Conservation (phyloP, 1,140 invertebrate genomes). For the Augochlora pura region DNA sequence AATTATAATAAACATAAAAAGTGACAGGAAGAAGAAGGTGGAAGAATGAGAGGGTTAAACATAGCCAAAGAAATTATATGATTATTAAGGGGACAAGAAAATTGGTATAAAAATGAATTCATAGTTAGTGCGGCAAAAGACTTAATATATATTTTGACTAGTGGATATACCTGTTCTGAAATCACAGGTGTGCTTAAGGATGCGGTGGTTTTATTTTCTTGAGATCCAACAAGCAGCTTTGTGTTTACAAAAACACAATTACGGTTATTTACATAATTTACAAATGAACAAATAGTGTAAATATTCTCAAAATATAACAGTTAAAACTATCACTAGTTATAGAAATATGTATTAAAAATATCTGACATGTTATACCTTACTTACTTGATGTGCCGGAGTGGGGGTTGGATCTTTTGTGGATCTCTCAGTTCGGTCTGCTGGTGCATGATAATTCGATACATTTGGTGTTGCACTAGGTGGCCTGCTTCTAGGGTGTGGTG, state of each 20-base stretch:
- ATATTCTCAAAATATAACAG: constrained; percentile 31
- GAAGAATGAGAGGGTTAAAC: constrained; percentile 35
- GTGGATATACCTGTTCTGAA: constrained; percentile 78
- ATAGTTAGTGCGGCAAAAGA: constrained; percentile 30
- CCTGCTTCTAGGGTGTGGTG: constrained; percentile 79
- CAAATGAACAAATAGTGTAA: constrained; percentile 32
- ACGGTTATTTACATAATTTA: constrained; percentile 56
- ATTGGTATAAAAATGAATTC: constrained; percentile 15
- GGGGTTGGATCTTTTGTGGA: constrained; percentile 79
- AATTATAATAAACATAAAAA: constrained; percentile 24
- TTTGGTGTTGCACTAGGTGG: constrained; percentile 69
- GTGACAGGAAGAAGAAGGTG: constrained; percentile 12
- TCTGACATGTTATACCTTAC: constrained; percentile 50
- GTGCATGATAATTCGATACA: constrained; percentile 77
- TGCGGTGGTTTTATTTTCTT: constrained; percentile 78
- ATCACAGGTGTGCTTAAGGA: constrained; percentile 79
- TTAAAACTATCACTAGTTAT: too few relatives aligned
- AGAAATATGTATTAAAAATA: background rate
- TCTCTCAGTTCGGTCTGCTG: constrained; percentile 77
- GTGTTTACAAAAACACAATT: constrained; percentile 70
- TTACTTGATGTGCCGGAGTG: constrained; percentile 76
- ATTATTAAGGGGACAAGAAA: constrained; percentile 27
- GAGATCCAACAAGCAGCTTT: constrained; percentile 78
- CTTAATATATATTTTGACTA: constrained; percentile 60
- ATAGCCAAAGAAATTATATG: constrained; percentile 10